A percentile compares a stretch with the other conserved stretches of the same genome.
These are phyloP conservation scores for Onychomys arenicola DNA, from an alignment of 2,797 vertebrate genomes.

Conservation along the genomic window DNA sequence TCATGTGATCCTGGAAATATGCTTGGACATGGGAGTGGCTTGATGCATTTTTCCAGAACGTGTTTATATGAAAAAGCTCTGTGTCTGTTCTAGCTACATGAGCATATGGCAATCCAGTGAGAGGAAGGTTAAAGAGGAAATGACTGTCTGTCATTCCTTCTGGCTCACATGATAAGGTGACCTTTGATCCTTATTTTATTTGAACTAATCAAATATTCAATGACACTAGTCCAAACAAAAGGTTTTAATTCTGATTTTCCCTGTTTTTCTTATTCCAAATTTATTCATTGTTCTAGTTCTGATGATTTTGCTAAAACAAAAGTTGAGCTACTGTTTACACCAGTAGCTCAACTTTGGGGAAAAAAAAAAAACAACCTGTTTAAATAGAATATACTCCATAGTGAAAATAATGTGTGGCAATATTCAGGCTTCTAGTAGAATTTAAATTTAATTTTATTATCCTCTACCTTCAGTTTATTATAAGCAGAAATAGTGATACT, in stretches of 20 bases:
- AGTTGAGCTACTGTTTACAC: slow-evolving; percentile 10
- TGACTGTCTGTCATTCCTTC: slow-evolving; percentile 73
- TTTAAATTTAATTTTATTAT: neutral
- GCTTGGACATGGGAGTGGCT: slow-evolving; percentile 57
- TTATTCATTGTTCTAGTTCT: slow-evolving; percentile 72
- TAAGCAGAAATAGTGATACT: neutral
- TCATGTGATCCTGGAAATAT: slow-evolving; percentile 65
- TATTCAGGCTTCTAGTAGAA: neutral
- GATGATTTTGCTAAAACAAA: slow-evolving; percentile 58
- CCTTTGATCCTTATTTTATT: slow-evolving; percentile 84
- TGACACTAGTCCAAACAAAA: slow-evolving; percentile 83
- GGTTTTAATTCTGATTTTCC: slow-evolving; percentile 79
- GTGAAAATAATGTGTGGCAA: neutral
- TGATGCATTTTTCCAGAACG: slow-evolving; percentile 79
- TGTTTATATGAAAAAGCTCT: slow-evolving; percentile 72
- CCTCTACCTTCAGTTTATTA: slow-evolving; percentile 27
- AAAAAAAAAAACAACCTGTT: neutral
- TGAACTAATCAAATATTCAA: slow-evolving; percentile 76
- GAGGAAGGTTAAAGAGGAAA: slow-evolving; percentile 83
- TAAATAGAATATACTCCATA: neutral
- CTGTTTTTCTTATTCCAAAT: slow-evolving; percentile 80
- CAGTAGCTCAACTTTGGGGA: neutral
- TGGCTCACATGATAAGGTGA: slow-evolving; percentile 76
- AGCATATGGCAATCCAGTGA: slow-evolving; percentile 70
- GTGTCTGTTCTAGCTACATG: slow-evolving; percentile 73